Evolutionary conservation across 2,888 invertebrate species (phyloP).

Genomic region (Copidosoma aretas): DNA sequence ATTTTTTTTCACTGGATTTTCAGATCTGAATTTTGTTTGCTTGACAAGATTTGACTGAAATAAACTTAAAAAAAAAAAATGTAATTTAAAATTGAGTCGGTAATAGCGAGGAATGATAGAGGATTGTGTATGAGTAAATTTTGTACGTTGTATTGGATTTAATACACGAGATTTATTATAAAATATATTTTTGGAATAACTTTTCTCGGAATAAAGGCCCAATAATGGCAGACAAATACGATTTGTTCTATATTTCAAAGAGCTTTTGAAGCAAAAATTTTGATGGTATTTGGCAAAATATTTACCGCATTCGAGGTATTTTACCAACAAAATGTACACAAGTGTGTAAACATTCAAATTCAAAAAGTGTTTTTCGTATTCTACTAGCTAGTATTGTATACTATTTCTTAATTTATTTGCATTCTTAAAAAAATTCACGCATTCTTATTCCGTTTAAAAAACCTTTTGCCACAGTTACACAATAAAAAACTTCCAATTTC

Average conservation of each 20-base stretch:
- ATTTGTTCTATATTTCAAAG: slow-evolving; percentile 5
- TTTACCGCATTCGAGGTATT: slow-evolving; percentile 5
- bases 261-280: slow-evolving; percentile 24
- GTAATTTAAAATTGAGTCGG: too few relatives aligned
- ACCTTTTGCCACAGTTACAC: slow-evolving; percentile 15
- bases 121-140: background rate
- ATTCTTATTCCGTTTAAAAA: slow-evolving; percentile 23
- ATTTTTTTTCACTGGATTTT: background rate
- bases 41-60: slow-evolving; percentile 7
- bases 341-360: slow-evolving; percentile 23
- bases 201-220: slow-evolving; percentile 32
- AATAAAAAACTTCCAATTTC: slow-evolving; percentile 31
- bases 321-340: slow-evolving; percentile 17
- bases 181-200: slow-evolving; percentile 36
- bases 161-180: slow-evolving; percentile 43
- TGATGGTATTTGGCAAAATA: slow-evolving; percentile 19
- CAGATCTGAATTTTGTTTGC: background rate
- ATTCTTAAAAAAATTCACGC: slow-evolving; percentile 26
- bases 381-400: slow-evolving; percentile 17
- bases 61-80: slow-evolving; percentile 16
- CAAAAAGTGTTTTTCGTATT: slow-evolving; percentile 12
- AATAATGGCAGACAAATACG: slow-evolving; percentile 11
- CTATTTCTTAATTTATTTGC: slow-evolving; percentile 21
- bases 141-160: slow-evolving; percentile 25
- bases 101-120: too few relatives aligned